These are phyloP conservation scores for Sericinus montela DNA, from an alignment of 2,888 invertebrate species.

Conservation along the genomic window DNA sequence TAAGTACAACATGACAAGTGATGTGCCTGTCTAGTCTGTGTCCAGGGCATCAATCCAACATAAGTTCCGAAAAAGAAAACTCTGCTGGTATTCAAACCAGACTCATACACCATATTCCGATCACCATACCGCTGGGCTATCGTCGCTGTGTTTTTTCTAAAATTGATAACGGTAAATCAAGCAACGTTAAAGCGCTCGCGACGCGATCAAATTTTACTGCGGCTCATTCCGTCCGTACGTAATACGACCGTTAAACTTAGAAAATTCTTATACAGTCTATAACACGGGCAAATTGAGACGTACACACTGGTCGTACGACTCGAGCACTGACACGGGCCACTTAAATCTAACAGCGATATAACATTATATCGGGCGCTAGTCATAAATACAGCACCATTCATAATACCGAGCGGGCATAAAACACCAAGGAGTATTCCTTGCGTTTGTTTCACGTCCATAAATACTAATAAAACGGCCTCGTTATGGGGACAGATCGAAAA, in stretches of 20 bases:
- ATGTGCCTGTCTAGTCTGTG: too few relatives aligned
- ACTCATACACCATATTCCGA: too few relatives aligned
- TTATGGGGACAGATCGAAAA: constrained; percentile 75
- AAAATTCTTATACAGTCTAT: constrained; percentile 61
- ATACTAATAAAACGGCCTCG: constrained; percentile 76
- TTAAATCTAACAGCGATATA: constrained; percentile 46
- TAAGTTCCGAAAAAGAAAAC: too few relatives aligned
- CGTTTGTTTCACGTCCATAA: constrained; percentile 70
- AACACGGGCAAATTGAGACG: constrained; percentile 46
- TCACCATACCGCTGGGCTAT: too few relatives aligned
- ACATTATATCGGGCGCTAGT: constrained; percentile 59
- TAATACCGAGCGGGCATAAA: constrained; percentile 47
- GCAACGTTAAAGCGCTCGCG: constrained; percentile 59
- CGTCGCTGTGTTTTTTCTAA: too few relatives aligned
- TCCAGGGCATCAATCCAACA: too few relatives aligned
- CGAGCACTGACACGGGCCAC: constrained; percentile 31
- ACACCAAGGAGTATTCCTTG: constrained; percentile 46
- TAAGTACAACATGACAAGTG: too few relatives aligned
- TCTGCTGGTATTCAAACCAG: too few relatives aligned
- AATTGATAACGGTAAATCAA: constrained; percentile 73
- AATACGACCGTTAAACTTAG: constrained; percentile 70
- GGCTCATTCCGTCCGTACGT: constrained; percentile 45
- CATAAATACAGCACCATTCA: constrained; percentile 73
- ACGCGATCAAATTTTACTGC: constrained; percentile 71
- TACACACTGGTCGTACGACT: constrained; percentile 22